These are phyloP conservation scores for Oxytorus armatus DNA, from an alignment of 2,888 invertebrate genomes.

Conservation along the genomic window DNA sequence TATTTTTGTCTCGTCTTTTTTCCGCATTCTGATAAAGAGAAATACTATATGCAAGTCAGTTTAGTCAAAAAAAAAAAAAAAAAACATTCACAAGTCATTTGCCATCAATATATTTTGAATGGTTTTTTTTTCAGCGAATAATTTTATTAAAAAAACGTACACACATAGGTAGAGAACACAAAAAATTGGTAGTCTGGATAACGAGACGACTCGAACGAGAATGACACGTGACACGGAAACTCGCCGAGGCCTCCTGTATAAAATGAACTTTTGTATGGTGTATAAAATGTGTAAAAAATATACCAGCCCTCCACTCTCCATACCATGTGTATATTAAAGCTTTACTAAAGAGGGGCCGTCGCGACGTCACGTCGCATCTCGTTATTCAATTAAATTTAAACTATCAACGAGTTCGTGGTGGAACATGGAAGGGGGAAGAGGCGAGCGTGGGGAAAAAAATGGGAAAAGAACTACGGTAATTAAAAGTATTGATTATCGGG, in stretches of 20 bases:
- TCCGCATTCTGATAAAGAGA: too few species aligned
- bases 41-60: too few species aligned
- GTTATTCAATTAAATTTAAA: slow-evolving; percentile 77
- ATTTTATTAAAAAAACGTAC: background rate
- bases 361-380: slow-evolving; percentile 65
- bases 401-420: slow-evolving; percentile 74
- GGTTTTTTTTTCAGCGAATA: background rate
- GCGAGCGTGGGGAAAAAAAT: slow-evolving; percentile 65
- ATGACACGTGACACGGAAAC: slow-evolving; percentile 47
- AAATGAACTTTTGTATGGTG: slow-evolving; percentile 42
- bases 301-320: too few species aligned
- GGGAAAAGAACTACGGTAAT: slow-evolving; percentile 75
- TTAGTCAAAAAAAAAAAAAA: background rate
- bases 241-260: slow-evolving; percentile 42
- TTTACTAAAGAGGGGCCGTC: slow-evolving; percentile 63
- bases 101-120: background rate
- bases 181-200: slow-evolving; percentile 33
- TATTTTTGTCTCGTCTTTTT: background rate
- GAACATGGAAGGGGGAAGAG: too few species aligned
- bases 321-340: slow-evolving; percentile 35
- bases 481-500: slow-evolving; percentile 83
- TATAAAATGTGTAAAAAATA: slow-evolving; percentile 9
- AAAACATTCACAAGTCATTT: too few species aligned
- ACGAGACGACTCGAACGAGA: slow-evolving; percentile 51
- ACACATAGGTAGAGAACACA: background rate